Base-by-base conservation (phyloP, 2,113 vertebrate species). In the Cebus imitator region DNA sequence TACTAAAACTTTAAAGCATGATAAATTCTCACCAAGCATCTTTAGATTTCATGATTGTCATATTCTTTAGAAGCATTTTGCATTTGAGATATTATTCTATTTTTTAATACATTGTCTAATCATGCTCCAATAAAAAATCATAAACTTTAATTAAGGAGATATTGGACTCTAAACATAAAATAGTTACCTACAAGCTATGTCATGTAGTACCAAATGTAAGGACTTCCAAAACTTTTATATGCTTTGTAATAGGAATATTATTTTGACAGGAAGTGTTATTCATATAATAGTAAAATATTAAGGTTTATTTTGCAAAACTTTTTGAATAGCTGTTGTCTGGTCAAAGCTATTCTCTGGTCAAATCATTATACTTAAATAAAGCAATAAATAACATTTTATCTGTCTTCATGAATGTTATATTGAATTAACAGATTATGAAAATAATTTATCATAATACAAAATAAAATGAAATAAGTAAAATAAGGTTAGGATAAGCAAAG, bases 351-450 rank as follows among this genome's bases (percentile, higher is more conserved):
- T 78, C 30, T 45, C n/a, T 91, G 32, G 57, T 83, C 52, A 79
- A 73, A 95, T 30, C 20, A 40, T 73, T 83, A 12, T 40, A n/a
- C n/a, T 92, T 92, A 75, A 89, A 89, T 79, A 91, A 40, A 87
- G 52, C 0, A 43, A 68, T 87, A 48, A 90, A 83, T 83, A 95
- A 96, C 73, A 94, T 92, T 81, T 97, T 92, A 92, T 92, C 85
- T 93, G 20, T 80, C 80, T 78, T 91, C 83, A 93, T 82, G 16
- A 93, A 89, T 93, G 78, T 83, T 92, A 55, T 40, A 96, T 82
- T 89, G 75, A 96, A 93, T 89, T 81, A 96, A 78, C n/a, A 96
- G 27, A 91, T 94, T 89, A 94, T 92, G 50, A 96, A 96, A 94
- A 93, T 95, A 96, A 91, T 88, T 72, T 82, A 85, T 95, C 93